Base-by-base conservation (phyloP, 2,113 vertebrate species). In the Dendropsophus ebraccatus region DNA sequence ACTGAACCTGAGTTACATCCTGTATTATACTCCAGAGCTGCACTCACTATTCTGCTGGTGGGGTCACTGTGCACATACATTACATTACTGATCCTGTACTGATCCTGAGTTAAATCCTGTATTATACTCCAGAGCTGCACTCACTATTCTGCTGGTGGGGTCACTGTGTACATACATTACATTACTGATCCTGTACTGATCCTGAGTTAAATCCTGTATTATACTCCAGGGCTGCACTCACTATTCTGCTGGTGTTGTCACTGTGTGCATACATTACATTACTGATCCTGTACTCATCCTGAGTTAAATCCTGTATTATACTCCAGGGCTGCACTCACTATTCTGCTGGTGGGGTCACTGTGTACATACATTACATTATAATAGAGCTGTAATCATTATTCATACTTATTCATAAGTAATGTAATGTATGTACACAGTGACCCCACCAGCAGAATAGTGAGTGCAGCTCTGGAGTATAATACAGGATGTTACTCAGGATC, bases 331-430 rank as follows among this genome's bases (percentile, higher is more conserved):
- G 67, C 8, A 23, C 35, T 70, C 67, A 70, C 67, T 41, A 69
- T 69, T 41, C 65, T 35, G 30, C 65, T 35, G 65, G 30, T 69
- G 28, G 11, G 32, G 62, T 67, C 62, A 67, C 62, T 32, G 60
- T 30, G 62, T 67, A 67, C 62, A 67, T 32, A 67, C 62, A 67
- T n/a, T n/a, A n/a, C n/a, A n/a, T n/a, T n/a, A n/a, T n/a, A n/a
- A n/a, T n/a, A n/a, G n/a, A n/a, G n/a, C n/a, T n/a, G n/a, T n/a
- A n/a, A n/a, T n/a, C n/a, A n/a, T n/a, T n/a, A n/a, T n/a, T n/a
- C n/a, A n/a, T n/a, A n/a, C n/a, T n/a, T n/a, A n/a, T n/a, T n/a
- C n/a, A n/a, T n/a, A n/a, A n/a, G n/a, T n/a, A n/a, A n/a, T n/a
- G n/a, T n/a, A n/a, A n/a, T n/a, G n/a, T n/a, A n/a, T n/a, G n/a